A percentile compares a stretch with the other conserved stretches of the same genome.
Evolutionary conservation across 2,113 vertebrate species (phyloP).

Genomic region (Tragelaphus strepsiceros): DNA sequence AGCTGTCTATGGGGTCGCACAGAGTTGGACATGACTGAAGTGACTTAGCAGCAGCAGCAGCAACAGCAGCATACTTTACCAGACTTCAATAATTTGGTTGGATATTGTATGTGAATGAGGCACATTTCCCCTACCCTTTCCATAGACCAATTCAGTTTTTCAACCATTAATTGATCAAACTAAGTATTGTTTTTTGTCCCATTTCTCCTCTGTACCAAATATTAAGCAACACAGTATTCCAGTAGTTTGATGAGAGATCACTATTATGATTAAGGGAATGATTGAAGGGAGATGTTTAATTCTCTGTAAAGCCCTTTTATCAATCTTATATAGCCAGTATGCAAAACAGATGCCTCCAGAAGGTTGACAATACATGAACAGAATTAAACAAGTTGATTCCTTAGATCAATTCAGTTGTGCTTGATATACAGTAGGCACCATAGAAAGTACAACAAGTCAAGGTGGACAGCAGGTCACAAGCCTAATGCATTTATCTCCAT

Average conservation of each 20-base stretch:
- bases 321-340: not conserved
- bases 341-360: not conserved
- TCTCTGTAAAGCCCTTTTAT: not conserved
- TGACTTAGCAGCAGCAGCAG: too few species aligned
- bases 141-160: not conserved
- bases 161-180: not conserved
- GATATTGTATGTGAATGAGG: not conserved
- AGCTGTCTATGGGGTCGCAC: too few species aligned
- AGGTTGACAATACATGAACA: not conserved
- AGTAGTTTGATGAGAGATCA: not conserved
- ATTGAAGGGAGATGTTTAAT: not conserved
- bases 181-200: not conserved
- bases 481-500: not conserved
- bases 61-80: not conserved
- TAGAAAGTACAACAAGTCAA: not conserved
- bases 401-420: not conserved
- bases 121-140: not conserved
- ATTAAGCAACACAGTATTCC: not conserved
- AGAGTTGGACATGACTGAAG: too few species aligned
- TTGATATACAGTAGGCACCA: not conserved
- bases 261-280: not conserved
- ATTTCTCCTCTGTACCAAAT: not conserved
- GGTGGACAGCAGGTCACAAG: not conserved
- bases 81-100: not conserved
- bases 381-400: not conserved